phyloP scores from a whole-genome alignment of 2,797 vertebrate genomes.

The Protosalanx chinensis region DNA sequence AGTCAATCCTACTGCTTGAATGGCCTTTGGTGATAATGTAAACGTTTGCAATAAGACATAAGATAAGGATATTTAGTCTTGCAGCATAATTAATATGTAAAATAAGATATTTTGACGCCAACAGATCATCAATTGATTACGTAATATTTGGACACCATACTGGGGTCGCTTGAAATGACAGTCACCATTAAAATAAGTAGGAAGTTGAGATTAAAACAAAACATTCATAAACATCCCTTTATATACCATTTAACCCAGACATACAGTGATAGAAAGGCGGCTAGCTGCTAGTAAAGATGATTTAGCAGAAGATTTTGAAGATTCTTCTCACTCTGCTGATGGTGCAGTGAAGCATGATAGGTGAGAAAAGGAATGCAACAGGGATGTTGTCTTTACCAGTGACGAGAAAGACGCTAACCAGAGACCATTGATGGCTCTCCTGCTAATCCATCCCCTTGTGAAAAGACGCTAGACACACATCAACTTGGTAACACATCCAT shows the following conservation, averaged over 20 bases:
- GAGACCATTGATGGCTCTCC: background rate
- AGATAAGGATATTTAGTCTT: slow-evolving; percentile 33
- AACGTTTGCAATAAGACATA: slow-evolving; percentile 51
- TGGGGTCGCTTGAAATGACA: slow-evolving; percentile 27
- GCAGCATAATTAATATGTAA: slow-evolving; percentile 22
- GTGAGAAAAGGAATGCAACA: background rate
- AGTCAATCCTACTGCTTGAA: slow-evolving; percentile 33
- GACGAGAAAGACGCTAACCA: background rate
- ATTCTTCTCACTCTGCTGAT: background rate
- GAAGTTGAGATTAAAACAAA: slow-evolving; percentile 30
- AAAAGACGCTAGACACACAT: background rate
- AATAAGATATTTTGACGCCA: background rate
- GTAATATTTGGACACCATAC: too few relatives aligned
- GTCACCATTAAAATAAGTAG: slow-evolving; percentile 24
- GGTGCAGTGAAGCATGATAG: too few relatives aligned
- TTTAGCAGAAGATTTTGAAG: background rate
- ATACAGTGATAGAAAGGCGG: background rate
- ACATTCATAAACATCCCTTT: slow-evolving; percentile 1
- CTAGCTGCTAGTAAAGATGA: background rate
- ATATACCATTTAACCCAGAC: background rate
- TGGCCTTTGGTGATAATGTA: slow-evolving; percentile 67
- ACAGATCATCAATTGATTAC: slow-evolving; percentile 23
- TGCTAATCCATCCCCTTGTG: background rate
- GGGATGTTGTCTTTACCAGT: background rate
- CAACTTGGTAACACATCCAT: slow-evolving; percentile 6